These are phyloP conservation scores for Apteryx owenii DNA, from an alignment of 2,113 vertebrate species.

Conservation along the genomic window DNA sequence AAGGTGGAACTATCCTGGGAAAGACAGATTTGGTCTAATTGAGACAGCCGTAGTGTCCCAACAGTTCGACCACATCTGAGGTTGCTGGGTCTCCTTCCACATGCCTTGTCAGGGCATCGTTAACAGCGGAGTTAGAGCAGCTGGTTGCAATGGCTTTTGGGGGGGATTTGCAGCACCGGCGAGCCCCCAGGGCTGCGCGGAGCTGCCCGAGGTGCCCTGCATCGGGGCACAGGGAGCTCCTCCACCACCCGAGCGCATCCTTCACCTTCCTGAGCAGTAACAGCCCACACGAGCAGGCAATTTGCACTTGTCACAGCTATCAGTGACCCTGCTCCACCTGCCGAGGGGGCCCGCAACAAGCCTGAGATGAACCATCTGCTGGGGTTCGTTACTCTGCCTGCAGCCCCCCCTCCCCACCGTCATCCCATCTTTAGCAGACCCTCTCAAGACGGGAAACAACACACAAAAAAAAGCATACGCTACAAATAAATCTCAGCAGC, in stretches of 20 bases:
- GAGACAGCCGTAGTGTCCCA: background rate
- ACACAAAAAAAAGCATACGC: background rate
- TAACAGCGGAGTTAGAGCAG: fast-evolving
- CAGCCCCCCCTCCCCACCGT: fast-evolving
- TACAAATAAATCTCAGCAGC: background rate
- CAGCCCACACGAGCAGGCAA: fast-evolving
- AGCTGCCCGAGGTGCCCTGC: no score
- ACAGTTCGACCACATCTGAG: background rate
- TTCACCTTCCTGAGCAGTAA: fast-evolving
- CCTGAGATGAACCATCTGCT: background rate
- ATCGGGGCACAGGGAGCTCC: background rate
- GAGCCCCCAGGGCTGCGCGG: no score
- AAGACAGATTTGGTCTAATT: background rate
- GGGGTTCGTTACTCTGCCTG: background rate
- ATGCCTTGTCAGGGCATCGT: background rate
- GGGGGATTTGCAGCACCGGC: background rate
- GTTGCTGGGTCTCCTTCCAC: background rate
- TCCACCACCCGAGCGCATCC: background rate
- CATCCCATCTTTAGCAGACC: background rate
- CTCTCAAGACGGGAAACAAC: background rate
- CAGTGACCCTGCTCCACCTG: background rate
- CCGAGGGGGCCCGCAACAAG: background rate
- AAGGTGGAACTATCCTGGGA: background rate
- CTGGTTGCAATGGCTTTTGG: background rate
- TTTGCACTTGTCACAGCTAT: background rate